These are phyloP conservation scores for Tetropium fuscum DNA, from an alignment of 2,888 invertebrate species.

Conservation along the genomic window DNA sequence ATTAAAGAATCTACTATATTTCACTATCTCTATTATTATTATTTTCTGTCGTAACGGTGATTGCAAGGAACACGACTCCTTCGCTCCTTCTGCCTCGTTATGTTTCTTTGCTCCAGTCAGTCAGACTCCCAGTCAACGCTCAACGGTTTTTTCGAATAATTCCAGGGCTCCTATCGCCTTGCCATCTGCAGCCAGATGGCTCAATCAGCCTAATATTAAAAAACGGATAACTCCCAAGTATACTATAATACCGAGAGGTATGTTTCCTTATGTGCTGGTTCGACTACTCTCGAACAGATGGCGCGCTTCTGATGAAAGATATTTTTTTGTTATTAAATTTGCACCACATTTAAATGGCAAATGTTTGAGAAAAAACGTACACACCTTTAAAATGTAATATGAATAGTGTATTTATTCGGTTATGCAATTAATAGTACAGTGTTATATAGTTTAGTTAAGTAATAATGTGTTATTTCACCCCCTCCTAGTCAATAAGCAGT, in stretches of 20 bases:
- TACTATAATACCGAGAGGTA: not conserved
- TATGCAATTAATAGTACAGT: not conserved
- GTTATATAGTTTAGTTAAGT: constrained; percentile 4
- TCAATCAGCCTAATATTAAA: not conserved
- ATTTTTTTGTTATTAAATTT: constrained; percentile 24
- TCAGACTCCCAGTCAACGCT: no score
- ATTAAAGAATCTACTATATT: no score
- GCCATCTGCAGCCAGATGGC: not conserved
- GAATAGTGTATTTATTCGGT: constrained; percentile 11
- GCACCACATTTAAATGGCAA: constrained; percentile 24
- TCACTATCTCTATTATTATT: no score
- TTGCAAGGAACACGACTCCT: no score
- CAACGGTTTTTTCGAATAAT: no score
- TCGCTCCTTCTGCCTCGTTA: no score
- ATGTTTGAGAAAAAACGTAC: constrained; percentile 9
- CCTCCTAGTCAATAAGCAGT: constrained; percentile 17
- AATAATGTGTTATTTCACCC: constrained; percentile 21
- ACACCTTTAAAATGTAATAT: constrained; percentile 7
- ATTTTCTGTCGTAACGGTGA: no score
- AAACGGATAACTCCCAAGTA: not conserved
- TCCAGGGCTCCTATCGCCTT: no score
- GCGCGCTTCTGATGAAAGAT: not conserved
- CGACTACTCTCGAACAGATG: not conserved
- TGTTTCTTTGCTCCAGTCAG: no score
- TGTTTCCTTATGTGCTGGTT: not conserved